Evolutionary conservation across 2,888 invertebrate species (phyloP), one percentile per base, ranked within the genome.

Genomic region (Aphodius granarius): DNA sequence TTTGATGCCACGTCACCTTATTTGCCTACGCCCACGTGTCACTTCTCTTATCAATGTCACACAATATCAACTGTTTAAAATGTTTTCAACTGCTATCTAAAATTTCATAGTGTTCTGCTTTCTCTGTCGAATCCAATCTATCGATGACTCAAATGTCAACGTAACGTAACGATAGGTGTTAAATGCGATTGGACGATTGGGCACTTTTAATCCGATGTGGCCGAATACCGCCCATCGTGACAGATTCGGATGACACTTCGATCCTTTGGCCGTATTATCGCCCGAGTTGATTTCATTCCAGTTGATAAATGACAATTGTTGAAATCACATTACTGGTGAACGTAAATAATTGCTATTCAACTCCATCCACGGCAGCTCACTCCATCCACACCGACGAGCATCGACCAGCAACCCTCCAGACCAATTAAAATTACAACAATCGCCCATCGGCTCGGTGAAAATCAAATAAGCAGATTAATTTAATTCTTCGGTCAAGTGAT

Each of bases 401-500:
- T 43, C n/a, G n/a, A n/a, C 43, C 43, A 13, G 43, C 43, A 43
- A 43, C 43, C 43, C 43, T 43, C 43, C 43, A 43, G 43, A 43
- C 43, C 43, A 43, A 43, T 43, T 43, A 43, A 43, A 43, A 43
- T 43, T 43, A 43, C 43, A 43, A 43, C 43, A 43, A 43, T 3
- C 43, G 43, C 13, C 4, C 4, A 13, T 13, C 43, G 43, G 43
- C 43, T 43, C 43, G 43, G 15, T 65, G 19, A n/a, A 65, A 65
- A 65, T 65, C 66, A 19, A 65, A 65, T 65, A 65, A 65, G 19
- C 66, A 65, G 19, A 65, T 65, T 19, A 65, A 65, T 65, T 65
- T 65, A 65, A 65, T 18, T 65, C 19, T 19, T 5, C 19, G 6
- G 66, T n/a, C 66, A 43, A 43, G 43, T 43, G 43, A 43, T 43